phyloP scores from a whole-genome alignment of 2,888 invertebrate species.

The Nephrotoma flavescens region DNA sequence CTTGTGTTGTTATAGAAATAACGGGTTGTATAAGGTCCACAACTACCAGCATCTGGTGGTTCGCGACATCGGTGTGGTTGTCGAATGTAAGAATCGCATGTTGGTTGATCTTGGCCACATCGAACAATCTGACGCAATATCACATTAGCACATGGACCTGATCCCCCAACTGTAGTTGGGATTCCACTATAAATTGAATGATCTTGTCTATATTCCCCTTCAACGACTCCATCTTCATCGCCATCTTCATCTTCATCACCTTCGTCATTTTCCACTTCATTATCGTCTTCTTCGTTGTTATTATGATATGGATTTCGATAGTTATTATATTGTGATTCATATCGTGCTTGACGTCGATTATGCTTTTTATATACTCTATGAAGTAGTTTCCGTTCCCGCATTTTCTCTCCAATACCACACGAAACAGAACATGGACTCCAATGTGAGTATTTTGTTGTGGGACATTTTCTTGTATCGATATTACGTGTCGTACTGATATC shows the following conservation, averaged over 20 bases:
- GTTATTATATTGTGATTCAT: not conserved
- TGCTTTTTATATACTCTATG: not conserved
- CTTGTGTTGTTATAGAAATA: slow-evolving; percentile 57
- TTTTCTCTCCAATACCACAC: slow-evolving; percentile 59
- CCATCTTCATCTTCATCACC: not conserved
- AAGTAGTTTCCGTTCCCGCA: slow-evolving; percentile 36
- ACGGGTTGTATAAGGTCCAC: slow-evolving; percentile 68
- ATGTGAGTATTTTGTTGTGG: slow-evolving; percentile 55
- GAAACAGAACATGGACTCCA: slow-evolving; percentile 70
- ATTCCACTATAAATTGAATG: no score
- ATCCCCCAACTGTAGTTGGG: slow-evolving; percentile 12
- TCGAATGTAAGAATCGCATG: slow-evolving; percentile 9
- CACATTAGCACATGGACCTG: slow-evolving; percentile 22
- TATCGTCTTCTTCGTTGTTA: not conserved
- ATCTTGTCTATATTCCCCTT: not conserved
- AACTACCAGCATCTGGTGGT: slow-evolving; percentile 48
- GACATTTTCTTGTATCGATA: slow-evolving; percentile 33
- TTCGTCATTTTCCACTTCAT: not conserved
- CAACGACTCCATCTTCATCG: not conserved
- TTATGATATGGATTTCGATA: not conserved
- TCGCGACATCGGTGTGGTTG: slow-evolving; percentile 24
- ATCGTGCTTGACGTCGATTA: not conserved
- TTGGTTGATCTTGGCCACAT: not conserved
- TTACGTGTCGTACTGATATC: slow-evolving; percentile 16
- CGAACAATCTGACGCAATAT: not conserved